Percentiles rank a stretch among this genome's conserved stretches.
These are phyloP conservation scores for Epinephelus malabaricus DNA, from an alignment of 2,797 vertebrate species.

Conservation along the genomic window DNA sequence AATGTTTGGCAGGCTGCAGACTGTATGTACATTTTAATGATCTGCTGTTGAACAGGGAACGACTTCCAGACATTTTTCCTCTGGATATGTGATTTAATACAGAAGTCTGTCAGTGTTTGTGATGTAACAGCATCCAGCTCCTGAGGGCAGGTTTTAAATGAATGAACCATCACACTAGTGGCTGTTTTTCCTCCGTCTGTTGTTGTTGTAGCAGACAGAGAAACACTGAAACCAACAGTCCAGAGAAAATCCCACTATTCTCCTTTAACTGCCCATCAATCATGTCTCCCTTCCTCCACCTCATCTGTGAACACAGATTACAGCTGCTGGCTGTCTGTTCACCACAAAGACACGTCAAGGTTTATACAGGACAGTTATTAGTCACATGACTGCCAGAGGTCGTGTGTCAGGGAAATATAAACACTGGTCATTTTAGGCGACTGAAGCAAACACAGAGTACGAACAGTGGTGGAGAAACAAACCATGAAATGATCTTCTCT, in stretches of 20 bases:
- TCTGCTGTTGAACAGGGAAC: constrained; percentile 10
- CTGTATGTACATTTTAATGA: constrained; percentile 1
- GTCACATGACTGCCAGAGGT: not conserved
- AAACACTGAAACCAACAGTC: constrained; percentile 43
- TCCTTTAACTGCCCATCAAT: constrained; percentile 10
- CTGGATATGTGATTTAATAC: not conserved
- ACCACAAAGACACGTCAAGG: not conserved
- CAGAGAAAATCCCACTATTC: constrained; percentile 23
- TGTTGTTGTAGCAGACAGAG: constrained; percentile 28
- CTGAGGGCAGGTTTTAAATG: constrained; percentile 13
- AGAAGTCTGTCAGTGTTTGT: constrained; percentile 5
- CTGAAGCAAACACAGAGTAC: not conserved
- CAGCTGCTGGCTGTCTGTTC: not conserved
- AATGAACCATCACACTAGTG: constrained; percentile 20
- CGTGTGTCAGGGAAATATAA: not conserved
- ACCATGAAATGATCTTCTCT: constrained; percentile 39
- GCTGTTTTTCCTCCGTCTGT: constrained; percentile 7
- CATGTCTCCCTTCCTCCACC: not conserved
- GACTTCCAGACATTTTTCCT: not conserved
- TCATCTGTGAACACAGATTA: constrained; percentile 22
- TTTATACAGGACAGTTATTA: not conserved
- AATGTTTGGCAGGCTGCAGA: not conserved
- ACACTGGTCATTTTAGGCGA: not conserved
- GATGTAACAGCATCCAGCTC: constrained; percentile 7
- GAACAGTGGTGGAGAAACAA: no score